Evolutionary conservation across 92 coral and sea anemone species (phyloP).

Genomic region (Palythoa grandiflora): DNA sequence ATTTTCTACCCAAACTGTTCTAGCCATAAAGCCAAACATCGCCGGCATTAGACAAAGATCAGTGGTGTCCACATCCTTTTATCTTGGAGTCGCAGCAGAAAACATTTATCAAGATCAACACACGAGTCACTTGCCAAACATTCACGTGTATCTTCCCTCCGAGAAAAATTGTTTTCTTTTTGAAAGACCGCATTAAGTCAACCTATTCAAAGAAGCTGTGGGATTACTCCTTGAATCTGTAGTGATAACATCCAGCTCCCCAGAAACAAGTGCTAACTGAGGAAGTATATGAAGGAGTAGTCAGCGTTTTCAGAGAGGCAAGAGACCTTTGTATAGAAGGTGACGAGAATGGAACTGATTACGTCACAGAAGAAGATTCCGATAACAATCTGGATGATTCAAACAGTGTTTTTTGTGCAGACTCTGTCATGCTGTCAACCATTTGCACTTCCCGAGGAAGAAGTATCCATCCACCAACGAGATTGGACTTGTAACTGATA

Average conservation of each 20-base stretch:
- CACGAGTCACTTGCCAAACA: not conserved
- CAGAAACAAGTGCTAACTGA: not conserved
- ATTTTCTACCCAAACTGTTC: not conserved
- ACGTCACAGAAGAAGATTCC: not conserved
- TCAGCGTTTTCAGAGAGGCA: conserved; percentile 13
- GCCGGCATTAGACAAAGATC: not conserved
- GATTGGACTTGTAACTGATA: conserved; percentile 50
- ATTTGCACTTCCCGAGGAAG: conserved; percentile 55
- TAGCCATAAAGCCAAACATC: not conserved
- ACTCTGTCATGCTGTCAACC: conserved; percentile 45
- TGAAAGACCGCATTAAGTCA: not conserved
- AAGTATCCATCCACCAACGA: conserved; percentile 49
- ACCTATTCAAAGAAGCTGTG: not conserved
- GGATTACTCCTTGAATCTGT: not conserved
- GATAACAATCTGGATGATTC: not conserved
- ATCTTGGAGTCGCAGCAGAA: not conserved
- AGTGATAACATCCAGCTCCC: not conserved
- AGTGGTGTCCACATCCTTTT: conserved; percentile 2
- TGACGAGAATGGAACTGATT: not conserved
- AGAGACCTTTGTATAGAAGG: conserved; percentile 11
- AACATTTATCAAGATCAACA: not conserved
- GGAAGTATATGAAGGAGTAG: not conserved
- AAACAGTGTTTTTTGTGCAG: conserved; percentile 26
- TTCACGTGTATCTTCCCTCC: not conserved
- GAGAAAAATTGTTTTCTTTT: not conserved